phyloP scores from a whole-genome alignment of 2,113 vertebrate genomes.

The Egretta garzetta region DNA sequence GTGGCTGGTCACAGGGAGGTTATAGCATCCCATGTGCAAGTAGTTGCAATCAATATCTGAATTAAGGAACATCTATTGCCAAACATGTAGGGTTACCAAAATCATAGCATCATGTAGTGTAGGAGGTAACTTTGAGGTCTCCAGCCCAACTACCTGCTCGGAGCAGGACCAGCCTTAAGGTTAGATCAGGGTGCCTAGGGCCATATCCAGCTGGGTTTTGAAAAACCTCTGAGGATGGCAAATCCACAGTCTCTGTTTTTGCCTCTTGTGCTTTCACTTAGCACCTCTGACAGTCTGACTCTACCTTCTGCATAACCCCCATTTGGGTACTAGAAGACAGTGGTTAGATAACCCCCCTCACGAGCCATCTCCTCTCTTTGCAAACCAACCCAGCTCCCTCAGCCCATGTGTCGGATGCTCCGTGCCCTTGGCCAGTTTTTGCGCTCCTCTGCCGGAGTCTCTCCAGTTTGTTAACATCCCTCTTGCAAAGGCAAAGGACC shows the following conservation, averaged over 20 bases:
- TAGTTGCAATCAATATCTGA: neutral
- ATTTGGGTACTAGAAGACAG: neutral
- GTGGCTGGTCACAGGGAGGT: neutral
- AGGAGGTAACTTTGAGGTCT: neutral
- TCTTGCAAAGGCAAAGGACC: neutral
- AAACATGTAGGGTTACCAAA: neutral
- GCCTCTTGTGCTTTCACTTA: neutral
- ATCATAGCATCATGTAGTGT: neutral
- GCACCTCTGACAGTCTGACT: neutral
- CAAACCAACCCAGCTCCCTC: neutral
- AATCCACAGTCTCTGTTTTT: neutral
- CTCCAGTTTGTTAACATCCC: neutral
- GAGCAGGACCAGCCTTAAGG: neutral
- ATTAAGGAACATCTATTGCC: neutral
- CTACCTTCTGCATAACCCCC: neutral
- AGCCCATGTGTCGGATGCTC: neutral
- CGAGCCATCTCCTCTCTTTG: neutral
- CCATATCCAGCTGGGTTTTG: neutral
- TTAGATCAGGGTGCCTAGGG: neutral
- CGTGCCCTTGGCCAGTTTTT: neutral
- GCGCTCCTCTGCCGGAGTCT: neutral
- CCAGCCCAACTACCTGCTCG: neutral
- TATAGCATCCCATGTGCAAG: neutral
- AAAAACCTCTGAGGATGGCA: neutral
- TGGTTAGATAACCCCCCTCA: fast-evolving